These are phyloP conservation scores for Bombus waltoni DNA, from an alignment of 1,140 invertebrate species.

Conservation along the genomic window DNA sequence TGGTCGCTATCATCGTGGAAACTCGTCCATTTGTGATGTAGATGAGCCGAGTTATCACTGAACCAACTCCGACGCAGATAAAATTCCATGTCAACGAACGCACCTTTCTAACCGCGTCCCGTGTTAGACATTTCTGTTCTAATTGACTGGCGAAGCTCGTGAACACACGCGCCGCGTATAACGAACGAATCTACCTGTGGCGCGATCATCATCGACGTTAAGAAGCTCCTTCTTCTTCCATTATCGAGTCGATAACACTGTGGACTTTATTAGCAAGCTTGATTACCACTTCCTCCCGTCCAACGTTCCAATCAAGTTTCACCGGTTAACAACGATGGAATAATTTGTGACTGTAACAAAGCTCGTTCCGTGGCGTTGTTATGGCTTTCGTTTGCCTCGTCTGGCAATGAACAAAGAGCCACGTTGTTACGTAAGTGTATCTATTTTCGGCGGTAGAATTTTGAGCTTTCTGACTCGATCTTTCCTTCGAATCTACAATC, in stretches of 20 bases:
- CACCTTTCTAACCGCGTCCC: constrained; percentile 31
- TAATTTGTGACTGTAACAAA: not conserved
- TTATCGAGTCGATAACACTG: constrained; percentile 6
- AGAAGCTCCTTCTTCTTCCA: not conserved
- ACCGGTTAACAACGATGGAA: not conserved
- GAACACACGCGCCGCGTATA: not conserved
- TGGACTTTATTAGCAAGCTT: constrained; percentile 27
- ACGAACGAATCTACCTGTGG: constrained; percentile 22
- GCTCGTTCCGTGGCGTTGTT: too few species aligned
- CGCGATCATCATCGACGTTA: constrained; percentile 6
- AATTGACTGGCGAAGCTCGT: constrained; percentile 32
- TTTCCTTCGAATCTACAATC: too few species aligned
- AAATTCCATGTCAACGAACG: constrained; percentile 64
- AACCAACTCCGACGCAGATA: constrained; percentile 57
- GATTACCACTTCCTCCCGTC: not conserved
- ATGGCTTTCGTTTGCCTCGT: not conserved
- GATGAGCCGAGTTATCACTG: constrained; percentile 50
- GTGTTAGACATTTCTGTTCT: constrained; percentile 36
- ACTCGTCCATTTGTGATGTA: constrained; percentile 43
- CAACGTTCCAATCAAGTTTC: constrained; percentile 4
- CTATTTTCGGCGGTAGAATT: too few species aligned
- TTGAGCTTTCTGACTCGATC: too few species aligned
- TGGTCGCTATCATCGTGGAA: constrained; percentile 27
- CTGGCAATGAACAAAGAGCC: too few species aligned
- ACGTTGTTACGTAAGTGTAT: not conserved